Evolutionary conservation across 1,140 invertebrate genomes (phyloP).

Genomic region (Nomia melanderi): DNA sequence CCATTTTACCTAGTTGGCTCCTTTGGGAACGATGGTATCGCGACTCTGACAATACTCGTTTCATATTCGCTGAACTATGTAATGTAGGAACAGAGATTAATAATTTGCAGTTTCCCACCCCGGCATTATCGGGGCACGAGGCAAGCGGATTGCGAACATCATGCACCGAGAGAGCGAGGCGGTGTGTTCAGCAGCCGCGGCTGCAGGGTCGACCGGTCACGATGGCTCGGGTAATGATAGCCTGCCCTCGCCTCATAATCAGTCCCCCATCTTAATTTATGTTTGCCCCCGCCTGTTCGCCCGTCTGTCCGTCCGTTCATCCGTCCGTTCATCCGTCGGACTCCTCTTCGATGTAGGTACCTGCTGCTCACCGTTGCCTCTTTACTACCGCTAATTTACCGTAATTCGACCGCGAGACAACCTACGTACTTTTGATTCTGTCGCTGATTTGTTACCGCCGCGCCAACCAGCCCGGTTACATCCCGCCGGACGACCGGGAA

Average conservation of each 20-base stretch:
- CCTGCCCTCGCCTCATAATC: conserved; percentile 79
- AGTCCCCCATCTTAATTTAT: conserved; percentile 81
- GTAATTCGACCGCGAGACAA: conserved; percentile 74
- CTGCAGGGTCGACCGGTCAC: conserved; percentile 79
- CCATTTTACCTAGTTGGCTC: conserved; percentile 3
- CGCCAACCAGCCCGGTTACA: conserved; percentile 12
- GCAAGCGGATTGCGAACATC: conserved; percentile 69
- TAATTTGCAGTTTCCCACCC: conserved; percentile 79
- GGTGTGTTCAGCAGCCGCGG: conserved; percentile 73
- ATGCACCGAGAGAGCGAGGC: conserved; percentile 48
- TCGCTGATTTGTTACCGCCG: conserved; percentile 63
- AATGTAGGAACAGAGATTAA: conserved; percentile 75
- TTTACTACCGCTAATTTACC: conserved; percentile 78
- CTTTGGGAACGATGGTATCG: conserved; percentile 44
- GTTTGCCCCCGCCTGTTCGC: conserved; percentile 77
- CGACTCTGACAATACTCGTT: conserved; percentile 73
- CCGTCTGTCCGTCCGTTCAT: conserved; percentile 51
- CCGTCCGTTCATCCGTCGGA: conserved; percentile 55
- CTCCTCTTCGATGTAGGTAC: conserved; percentile 75
- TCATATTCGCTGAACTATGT: conserved; percentile 74
- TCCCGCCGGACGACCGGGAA: conserved; percentile 29
- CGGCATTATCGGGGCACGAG: conserved; percentile 77
- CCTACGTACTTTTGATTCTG: conserved; percentile 66
- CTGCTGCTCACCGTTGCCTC: conserved; percentile 69
- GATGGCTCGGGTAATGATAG: conserved; percentile 79